Conservation (phyloP, 2,113 vertebrate genomes). For the Planiliza haematocheilus region DNA sequence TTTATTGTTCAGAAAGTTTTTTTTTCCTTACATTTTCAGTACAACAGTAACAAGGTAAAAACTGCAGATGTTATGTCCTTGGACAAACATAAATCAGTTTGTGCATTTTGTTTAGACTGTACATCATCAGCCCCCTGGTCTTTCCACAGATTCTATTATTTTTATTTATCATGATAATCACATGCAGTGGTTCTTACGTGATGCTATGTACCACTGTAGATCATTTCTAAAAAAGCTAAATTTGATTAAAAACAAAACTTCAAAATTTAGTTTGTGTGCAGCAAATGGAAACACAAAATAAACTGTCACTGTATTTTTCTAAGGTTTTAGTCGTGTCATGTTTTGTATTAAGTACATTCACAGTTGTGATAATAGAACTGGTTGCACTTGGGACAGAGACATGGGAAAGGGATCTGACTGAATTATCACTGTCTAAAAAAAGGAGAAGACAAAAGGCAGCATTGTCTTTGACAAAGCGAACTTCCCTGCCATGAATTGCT, state of each 20-base stretch:
- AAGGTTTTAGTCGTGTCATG: neutral
- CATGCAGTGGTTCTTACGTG: no score
- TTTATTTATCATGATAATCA: no score
- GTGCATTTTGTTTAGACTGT: no score
- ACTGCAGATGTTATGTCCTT: no score
- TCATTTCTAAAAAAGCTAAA: neutral
- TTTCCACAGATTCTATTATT: no score
- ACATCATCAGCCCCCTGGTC: no score
- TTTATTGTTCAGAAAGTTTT: no score
- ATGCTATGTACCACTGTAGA: no score
- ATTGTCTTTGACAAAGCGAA: slow-evolving; percentile 17
- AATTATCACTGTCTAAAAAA: slow-evolving; percentile 19
- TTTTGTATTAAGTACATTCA: slow-evolving; percentile 7
- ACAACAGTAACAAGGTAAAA: no score
- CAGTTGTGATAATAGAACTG: neutral
- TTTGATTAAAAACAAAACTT: neutral
- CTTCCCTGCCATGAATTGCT: slow-evolving; percentile 29
- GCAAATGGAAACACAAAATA: neutral
- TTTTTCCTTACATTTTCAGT: no score
- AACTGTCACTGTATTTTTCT: neutral
- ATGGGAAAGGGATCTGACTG: slow-evolving; percentile 11
- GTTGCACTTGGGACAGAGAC: slow-evolving; percentile 2
- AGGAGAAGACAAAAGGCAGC: neutral
- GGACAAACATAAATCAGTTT: no score
- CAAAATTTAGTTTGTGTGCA: neutral